These are phyloP conservation scores for Grammomys dolichurus DNA, from an alignment of 2,113 vertebrate genomes.

Conservation along the genomic window DNA sequence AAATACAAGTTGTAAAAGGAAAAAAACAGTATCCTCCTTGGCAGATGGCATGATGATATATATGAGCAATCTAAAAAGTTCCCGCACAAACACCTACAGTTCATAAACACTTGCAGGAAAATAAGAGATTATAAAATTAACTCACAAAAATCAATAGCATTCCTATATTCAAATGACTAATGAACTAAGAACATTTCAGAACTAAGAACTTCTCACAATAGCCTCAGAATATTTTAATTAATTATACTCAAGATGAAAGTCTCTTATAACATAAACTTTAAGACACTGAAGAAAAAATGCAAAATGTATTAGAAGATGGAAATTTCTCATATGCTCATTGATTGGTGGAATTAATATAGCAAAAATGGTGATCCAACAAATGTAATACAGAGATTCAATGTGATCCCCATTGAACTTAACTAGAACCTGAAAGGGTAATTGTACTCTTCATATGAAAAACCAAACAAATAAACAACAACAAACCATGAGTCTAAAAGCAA, in stretches of 20 bases:
- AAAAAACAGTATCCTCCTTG: background rate
- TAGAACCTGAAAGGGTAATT: background rate
- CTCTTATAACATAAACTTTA: too few species aligned
- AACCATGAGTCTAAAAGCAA: background rate
- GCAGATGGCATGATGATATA: background rate
- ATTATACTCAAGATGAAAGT: too few species aligned
- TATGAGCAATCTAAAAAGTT: background rate
- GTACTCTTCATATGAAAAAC: background rate
- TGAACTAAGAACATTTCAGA: background rate
- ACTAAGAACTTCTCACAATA: background rate
- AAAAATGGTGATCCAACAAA: background rate
- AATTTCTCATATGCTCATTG: background rate
- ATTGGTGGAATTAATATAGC: background rate
- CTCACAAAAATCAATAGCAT: background rate
- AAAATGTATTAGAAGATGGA: background rate
- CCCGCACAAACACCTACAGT: background rate
- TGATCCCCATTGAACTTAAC: background rate
- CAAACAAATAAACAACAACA: background rate
- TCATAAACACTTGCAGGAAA: background rate
- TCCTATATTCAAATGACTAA: background rate
- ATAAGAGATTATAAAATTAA: background rate
- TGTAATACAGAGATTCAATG: background rate
- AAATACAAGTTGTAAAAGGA: background rate
- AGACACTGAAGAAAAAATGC: background rate
- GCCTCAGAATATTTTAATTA: background rate